phyloP scores from a whole-genome alignment of 2,113 vertebrate genomes.

The Chauna torquata region DNA sequence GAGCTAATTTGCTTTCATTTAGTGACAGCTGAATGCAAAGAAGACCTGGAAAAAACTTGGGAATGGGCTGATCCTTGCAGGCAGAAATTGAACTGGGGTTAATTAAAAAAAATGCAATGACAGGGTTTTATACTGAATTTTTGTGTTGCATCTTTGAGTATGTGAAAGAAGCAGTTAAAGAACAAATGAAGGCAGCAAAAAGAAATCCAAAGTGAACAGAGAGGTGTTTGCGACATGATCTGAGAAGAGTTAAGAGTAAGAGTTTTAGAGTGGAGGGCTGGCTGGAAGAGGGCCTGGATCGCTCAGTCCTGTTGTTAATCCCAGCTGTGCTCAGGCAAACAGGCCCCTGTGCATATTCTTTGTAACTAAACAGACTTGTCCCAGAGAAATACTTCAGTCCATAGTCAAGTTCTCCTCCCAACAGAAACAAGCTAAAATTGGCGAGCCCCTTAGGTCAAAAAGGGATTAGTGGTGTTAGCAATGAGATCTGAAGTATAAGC shows the following conservation, averaged over 20 bases:
- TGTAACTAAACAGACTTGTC: background rate
- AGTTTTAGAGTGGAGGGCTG: background rate
- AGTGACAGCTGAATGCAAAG: background rate
- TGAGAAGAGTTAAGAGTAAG: background rate
- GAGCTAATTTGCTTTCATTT: background rate
- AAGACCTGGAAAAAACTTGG: background rate
- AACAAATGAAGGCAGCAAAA: background rate
- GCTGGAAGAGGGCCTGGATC: background rate
- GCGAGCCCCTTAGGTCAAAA: background rate
- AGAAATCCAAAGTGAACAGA: background rate
- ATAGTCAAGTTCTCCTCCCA: constrained; percentile 6
- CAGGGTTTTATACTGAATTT: background rate
- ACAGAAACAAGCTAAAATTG: constrained; percentile 27
- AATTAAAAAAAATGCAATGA: background rate
- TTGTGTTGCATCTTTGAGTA: background rate
- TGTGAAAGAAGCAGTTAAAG: background rate
- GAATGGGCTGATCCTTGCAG: background rate
- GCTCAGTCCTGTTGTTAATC: background rate
- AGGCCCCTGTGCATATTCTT: background rate
- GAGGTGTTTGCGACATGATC: background rate
- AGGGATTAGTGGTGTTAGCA: background rate
- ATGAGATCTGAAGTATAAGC: background rate
- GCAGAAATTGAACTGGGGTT: background rate
- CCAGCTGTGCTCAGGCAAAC: background rate
- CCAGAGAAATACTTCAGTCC: constrained; percentile 8